phyloP scores from a whole-genome alignment of 2,888 invertebrate genomes.

The Patella depressa region DNA sequence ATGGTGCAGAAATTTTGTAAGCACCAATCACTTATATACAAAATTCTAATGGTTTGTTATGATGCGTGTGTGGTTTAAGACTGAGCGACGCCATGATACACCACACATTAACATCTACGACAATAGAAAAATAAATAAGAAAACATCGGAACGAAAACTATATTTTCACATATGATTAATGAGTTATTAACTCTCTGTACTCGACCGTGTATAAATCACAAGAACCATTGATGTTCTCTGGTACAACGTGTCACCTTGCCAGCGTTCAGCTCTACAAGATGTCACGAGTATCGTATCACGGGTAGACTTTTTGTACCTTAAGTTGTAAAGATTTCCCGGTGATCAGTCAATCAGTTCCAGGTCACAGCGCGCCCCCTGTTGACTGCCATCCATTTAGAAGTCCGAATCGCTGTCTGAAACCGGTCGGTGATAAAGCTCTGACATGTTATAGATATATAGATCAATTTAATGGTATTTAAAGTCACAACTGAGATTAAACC shows the following conservation, averaged over 20 bases:
- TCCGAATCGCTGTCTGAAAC: background rate
- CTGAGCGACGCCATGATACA: too few species aligned
- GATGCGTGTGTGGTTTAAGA: too few species aligned
- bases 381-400: background rate
- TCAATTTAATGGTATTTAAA: conserved; percentile 10
- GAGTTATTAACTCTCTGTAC: too few species aligned
- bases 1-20: too few species aligned
- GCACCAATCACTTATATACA: too few species aligned
- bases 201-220: too few species aligned
- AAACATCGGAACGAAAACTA: too few species aligned
- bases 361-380: conserved; percentile 10
- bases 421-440: background rate
- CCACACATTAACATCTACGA: too few species aligned
- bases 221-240: too few species aligned
- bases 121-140: too few species aligned
- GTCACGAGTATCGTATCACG: conserved; percentile 3
- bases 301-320: conserved; percentile 10
- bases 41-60: too few species aligned
- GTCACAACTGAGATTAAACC: background rate
- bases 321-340: background rate
- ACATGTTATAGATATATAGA: conserved; percentile 12
- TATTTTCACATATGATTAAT: too few species aligned
- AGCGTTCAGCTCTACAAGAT: background rate
- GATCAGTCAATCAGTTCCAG: conserved; percentile 11
- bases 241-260: conserved; percentile 1